Conservation (phyloP, 2,888 invertebrate species). For the Ariolimax columbianus region DNA sequence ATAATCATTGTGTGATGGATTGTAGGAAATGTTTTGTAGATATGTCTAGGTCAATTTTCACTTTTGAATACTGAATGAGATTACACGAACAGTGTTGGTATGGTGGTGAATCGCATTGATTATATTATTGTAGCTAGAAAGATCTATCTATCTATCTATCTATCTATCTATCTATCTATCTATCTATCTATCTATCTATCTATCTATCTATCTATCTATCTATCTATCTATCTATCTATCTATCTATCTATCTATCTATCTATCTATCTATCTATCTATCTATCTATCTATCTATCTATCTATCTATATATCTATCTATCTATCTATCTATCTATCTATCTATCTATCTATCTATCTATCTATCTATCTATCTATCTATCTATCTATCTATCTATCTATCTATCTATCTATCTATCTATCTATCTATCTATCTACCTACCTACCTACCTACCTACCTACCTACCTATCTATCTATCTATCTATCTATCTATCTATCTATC, state of each 20-base stretch:
- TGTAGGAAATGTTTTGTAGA: too few relatives aligned
- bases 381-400: background rate
- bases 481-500: background rate
- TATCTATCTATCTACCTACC: too few relatives aligned
- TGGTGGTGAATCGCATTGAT: too few relatives aligned
- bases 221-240: constrained; percentile 12
- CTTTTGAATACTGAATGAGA: too few relatives aligned
- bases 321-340: background rate
- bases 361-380: background rate
- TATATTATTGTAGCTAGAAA: too few relatives aligned
- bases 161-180: background rate
- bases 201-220: background rate
- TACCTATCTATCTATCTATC: too few relatives aligned
- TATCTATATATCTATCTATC: too few relatives aligned
- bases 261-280: background rate
- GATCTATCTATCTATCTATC: background rate
- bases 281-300: constrained; percentile 5
- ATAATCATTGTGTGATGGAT: too few relatives aligned
- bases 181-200: background rate
- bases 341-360: background rate
- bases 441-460: too few relatives aligned
- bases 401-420: background rate
- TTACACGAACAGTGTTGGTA: too few relatives aligned
- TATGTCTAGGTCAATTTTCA: too few relatives aligned
- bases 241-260: constrained; percentile 6